A percentile compares a stretch with the other conserved stretches of the same genome.
These are phyloP conservation scores for Drusus annulatus DNA, from an alignment of 1,140 invertebrate species.

Conservation along the genomic window DNA sequence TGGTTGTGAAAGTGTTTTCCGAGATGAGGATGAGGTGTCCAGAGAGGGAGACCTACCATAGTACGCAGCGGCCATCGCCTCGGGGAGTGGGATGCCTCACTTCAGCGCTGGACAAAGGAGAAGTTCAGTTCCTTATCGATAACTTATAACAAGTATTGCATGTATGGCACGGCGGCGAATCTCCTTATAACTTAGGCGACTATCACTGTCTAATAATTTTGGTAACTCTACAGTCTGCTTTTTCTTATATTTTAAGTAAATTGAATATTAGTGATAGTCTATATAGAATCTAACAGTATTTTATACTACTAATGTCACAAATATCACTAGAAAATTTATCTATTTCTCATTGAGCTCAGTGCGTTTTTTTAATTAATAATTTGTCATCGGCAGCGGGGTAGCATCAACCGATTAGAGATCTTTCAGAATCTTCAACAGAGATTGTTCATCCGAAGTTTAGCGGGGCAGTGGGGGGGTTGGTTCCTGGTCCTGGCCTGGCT, in stretches of 20 bases:
- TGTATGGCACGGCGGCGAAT: constrained; percentile 28
- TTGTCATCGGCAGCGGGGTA: constrained; percentile 12
- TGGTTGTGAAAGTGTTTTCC: constrained; percentile 5
- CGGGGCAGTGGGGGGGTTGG: not conserved
- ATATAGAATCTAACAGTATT: not conserved
- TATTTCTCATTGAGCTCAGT: constrained; percentile 30
- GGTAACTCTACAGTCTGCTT: constrained; percentile 35
- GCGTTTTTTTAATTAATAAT: constrained; percentile 25
- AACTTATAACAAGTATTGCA: not conserved
- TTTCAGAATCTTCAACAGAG: not conserved
- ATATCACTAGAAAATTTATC: constrained; percentile 32
- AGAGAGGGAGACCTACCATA: constrained; percentile 9
- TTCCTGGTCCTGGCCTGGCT: not conserved
- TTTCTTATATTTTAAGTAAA: constrained; percentile 35
- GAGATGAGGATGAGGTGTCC: not conserved
- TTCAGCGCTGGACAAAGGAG: not conserved
- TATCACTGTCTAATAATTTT: constrained; percentile 41
- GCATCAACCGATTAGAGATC: constrained; percentile 36
- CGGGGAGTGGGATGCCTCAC: not conserved
- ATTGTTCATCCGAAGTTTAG: too few species aligned
- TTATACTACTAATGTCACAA: constrained; percentile 34
- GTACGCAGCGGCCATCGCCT: constrained; percentile 14
- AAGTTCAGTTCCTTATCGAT: not conserved
- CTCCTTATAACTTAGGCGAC: constrained; percentile 24
- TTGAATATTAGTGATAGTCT: constrained; percentile 5